Base-by-base conservation (phyloP, 37 sponge, comb jelly and placozoan genomes). In the Aphrocallistes beatrix region DNA sequence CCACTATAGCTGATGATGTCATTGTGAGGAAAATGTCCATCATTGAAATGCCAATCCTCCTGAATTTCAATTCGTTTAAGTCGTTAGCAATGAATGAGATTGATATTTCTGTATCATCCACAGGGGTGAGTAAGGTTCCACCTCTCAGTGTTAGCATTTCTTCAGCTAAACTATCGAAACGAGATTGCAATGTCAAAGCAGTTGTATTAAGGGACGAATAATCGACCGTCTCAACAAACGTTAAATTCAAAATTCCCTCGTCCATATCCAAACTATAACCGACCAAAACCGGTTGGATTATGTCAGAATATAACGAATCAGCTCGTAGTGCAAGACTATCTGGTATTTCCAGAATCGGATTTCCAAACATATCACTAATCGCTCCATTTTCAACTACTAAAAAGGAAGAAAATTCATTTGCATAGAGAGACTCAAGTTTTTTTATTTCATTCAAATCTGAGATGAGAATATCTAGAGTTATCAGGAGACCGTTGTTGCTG, bases 221-320 rank as follows among this genome's bases (percentile, higher is more conserved):
- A 47, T 95, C 89, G 1, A 95, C 90, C 37, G 93, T 95, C 85
- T 95, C 96, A 81, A 82, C 84, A 84, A 95, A 95, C 45, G 90
- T 82, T 0, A 95, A 86, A 17, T 87, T 89, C 39, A 95, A 84
- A 0, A 38, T 37, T 36, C 86, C 93, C 1, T 51, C 85, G 83
- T 87, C 86, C 89, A 93, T 90, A 81, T 95, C 89, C 13, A 95
- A 81, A 38, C 93, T 93, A 89, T 93, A 95, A 16, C 86, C 38
- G 39, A 88, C 0, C 36, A 95, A 83, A 0, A 37, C 38, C 17
- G 96, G 96, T 1, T 85, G 45, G 0, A 87, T 95, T 21, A 83
- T 88, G 75, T 94, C 94, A 42, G 85, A 83, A 25, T 51, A 88
- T 38, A 89, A 93, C 1, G 1, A 51, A n/a, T 9, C 51, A 8